phyloP scores from a whole-genome alignment of 1,140 invertebrate genomes.

The Paralvinella palmiformis region DNA sequence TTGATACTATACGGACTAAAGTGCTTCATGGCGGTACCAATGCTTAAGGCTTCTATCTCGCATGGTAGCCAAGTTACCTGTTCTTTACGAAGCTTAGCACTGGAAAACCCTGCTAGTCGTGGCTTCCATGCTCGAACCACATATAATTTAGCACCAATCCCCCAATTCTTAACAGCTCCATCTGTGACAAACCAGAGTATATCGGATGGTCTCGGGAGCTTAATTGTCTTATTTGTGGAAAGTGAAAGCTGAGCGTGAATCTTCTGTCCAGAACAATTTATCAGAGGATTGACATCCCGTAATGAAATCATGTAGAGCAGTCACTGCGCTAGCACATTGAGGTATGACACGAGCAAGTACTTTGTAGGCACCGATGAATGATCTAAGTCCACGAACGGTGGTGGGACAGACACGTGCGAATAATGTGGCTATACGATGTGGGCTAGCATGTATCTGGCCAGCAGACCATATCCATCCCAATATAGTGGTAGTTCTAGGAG shows the following conservation, averaged over 20 bases:
- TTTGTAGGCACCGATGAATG: slow-evolving; percentile 22
- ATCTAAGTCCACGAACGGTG: slow-evolving; percentile 10
- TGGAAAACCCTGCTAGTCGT: background rate
- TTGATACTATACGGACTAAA: background rate
- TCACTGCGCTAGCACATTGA: slow-evolving; percentile 12
- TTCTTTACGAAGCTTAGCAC: background rate
- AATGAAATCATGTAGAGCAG: slow-evolving; percentile 21
- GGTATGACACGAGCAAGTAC: slow-evolving; percentile 18
- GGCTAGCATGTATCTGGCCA: background rate
- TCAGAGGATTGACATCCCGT: slow-evolving; percentile 21
- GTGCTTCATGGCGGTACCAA: background rate
- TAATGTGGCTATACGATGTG: slow-evolving; percentile 1
- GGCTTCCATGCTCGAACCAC: background rate
- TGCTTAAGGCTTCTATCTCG: background rate
- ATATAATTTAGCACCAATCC: slow-evolving; percentile 2
- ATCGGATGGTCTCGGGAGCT: slow-evolving; percentile 19
- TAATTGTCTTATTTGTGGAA: slow-evolving; percentile 12
- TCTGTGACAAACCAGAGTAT: slow-evolving; percentile 27
- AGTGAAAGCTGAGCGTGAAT: slow-evolving; percentile 13
- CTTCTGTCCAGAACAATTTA: slow-evolving; percentile 22
- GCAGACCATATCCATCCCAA: background rate
- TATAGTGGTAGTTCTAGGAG: background rate
- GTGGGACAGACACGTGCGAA: background rate
- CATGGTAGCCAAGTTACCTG: background rate
- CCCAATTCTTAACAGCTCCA: slow-evolving; percentile 19